Percentiles rank a stretch among this genome's conserved stretches.
Conservation (phyloP, 2,888 invertebrate species). For the Rhagonycha lutea region DNA sequence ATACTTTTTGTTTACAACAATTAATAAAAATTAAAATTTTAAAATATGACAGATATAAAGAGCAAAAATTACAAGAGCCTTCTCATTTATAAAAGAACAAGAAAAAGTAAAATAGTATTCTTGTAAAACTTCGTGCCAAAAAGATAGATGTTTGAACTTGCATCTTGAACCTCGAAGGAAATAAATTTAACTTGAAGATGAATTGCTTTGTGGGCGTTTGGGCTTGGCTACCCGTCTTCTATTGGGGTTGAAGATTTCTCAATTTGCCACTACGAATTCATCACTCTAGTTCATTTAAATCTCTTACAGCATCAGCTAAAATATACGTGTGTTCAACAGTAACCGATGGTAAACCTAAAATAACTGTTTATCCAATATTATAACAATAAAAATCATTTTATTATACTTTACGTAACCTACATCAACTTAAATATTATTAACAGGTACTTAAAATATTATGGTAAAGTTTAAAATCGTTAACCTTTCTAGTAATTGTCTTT, state of each 20-base stretch:
- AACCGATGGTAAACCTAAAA: conserved; percentile 17
- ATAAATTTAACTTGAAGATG: conserved; percentile 46
- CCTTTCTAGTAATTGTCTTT: background rate
- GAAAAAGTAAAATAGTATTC: conserved; percentile 42
- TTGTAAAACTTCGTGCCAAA: conserved; percentile 45
- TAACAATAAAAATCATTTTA: background rate
- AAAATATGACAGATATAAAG: background rate
- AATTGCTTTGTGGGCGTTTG: conserved; percentile 45
- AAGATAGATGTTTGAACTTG: conserved; percentile 47
- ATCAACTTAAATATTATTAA: background rate
- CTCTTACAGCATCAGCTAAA: conserved; percentile 23
- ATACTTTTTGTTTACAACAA: background rate
- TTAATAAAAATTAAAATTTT: background rate
- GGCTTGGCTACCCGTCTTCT: conserved; percentile 43
- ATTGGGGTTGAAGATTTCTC: conserved; percentile 48
- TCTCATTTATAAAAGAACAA: conserved; percentile 37
- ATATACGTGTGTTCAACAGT: conserved; percentile 17
- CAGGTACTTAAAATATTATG: background rate
- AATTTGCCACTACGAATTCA: conserved; percentile 48
- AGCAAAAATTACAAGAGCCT: conserved; percentile 39
- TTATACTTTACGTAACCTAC: background rate
- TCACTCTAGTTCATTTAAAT: conserved; percentile 35
- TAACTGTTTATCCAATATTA: background rate
- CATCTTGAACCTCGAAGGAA: conserved; percentile 44
- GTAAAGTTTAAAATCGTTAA: background rate